phyloP scores from a whole-genome alignment of 2,797 vertebrate species.

The Enteromius paludinosus region DNA sequence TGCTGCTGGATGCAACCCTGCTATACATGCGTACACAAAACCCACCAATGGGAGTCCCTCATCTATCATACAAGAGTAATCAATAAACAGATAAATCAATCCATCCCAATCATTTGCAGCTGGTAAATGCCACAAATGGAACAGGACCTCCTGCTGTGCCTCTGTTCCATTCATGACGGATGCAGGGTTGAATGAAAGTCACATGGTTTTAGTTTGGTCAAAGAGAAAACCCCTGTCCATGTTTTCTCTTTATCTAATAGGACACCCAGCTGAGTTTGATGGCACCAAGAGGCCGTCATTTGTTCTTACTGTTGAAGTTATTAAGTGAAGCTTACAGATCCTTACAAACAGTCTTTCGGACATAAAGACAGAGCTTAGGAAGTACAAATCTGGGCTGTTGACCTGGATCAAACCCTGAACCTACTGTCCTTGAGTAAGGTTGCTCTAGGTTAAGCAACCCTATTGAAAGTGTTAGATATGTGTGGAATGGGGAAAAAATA shows the following conservation, averaged over 20 bases:
- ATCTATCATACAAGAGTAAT: constrained; percentile 68
- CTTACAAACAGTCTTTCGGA: neutral
- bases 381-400: neutral
- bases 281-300: neutral
- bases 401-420: constrained; percentile 10
- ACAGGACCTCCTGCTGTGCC: constrained; percentile 26
- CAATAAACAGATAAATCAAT: constrained; percentile 72
- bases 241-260: neutral
- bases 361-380: neutral
- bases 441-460: neutral
- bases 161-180: constrained; percentile 56
- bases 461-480: neutral
- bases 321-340: neutral
- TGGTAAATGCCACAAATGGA: constrained; percentile 60
- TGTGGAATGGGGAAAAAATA: neutral
- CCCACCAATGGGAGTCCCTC: constrained; percentile 16
- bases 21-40: constrained; percentile 32
- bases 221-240: constrained; percentile 24
- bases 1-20: constrained; percentile 15
- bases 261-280: neutral
- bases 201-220: constrained; percentile 36
- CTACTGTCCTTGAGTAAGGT: neutral
- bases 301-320: neutral
- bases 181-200: constrained; percentile 36
- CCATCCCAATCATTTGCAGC: constrained; percentile 68